phyloP scores from a whole-genome alignment of 2,888 invertebrate genomes.

The Azorinus chamasolen region DNA sequence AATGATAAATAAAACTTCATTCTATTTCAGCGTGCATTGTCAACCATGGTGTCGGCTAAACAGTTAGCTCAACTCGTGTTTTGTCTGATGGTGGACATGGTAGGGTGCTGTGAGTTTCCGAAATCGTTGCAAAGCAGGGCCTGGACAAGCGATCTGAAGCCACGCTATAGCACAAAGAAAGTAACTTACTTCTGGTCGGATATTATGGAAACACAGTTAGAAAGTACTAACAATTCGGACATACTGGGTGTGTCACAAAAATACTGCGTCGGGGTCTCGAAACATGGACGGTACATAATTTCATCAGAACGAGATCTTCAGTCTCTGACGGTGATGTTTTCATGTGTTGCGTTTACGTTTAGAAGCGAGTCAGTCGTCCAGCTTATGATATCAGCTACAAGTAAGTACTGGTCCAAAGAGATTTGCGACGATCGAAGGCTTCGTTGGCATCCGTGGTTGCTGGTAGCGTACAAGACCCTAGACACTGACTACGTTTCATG shows the following conservation, averaged over 20 bases:
- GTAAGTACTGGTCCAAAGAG: slow-evolving; percentile 33
- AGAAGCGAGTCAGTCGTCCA: slow-evolving; percentile 68
- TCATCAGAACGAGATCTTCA: slow-evolving; percentile 13
- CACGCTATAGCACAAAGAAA: slow-evolving; percentile 29
- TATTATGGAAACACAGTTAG: slow-evolving; percentile 47
- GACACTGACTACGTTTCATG: slow-evolving; percentile 70
- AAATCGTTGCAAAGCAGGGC: slow-evolving; percentile 46
- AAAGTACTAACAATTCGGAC: slow-evolving; percentile 35
- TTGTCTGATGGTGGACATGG: not conserved
- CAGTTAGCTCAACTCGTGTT: no score
- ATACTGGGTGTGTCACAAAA: slow-evolving; percentile 29
- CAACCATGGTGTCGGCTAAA: no score
- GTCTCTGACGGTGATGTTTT: slow-evolving; percentile 21
- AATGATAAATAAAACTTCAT: no score
- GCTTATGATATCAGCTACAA: slow-evolving; percentile 63
- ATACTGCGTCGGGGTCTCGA: slow-evolving; percentile 38
- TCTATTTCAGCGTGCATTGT: no score
- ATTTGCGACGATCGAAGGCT: slow-evolving; percentile 68
- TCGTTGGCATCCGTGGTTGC: slow-evolving; percentile 73
- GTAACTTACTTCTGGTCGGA: slow-evolving; percentile 50
- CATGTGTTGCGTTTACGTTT: slow-evolving; percentile 57
- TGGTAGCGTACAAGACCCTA: slow-evolving; percentile 68
- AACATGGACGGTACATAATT: slow-evolving; percentile 40
- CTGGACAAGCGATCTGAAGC: slow-evolving; percentile 48
- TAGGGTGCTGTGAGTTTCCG: slow-evolving; percentile 50